A percentile compares a stretch with the other conserved stretches of the same genome.
Conservation (phyloP, 2,888 invertebrate species). For the Scrobipalpa costella region DNA sequence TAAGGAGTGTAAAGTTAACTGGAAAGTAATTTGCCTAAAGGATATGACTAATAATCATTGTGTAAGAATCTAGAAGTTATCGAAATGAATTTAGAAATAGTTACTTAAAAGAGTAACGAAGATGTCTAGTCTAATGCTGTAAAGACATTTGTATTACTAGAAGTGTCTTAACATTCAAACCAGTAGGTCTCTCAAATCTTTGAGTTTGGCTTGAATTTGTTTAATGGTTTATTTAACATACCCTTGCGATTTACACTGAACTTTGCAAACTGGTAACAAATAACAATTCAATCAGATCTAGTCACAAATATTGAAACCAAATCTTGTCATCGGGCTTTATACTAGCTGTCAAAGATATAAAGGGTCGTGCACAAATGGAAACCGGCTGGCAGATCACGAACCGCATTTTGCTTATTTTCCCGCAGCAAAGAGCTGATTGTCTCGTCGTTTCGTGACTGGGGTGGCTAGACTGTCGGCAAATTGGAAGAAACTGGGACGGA, state of each 20-base stretch:
- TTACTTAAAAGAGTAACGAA: too few species aligned
- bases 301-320: conserved; percentile 19
- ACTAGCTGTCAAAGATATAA: conserved; percentile 32
- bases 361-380: conserved; percentile 51
- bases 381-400: conserved; percentile 51
- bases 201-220: too few species aligned
- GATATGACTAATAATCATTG: not conserved
- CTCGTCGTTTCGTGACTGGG: conserved; percentile 43
- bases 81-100: not conserved
- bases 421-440: conserved; percentile 47
- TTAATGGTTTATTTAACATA: too few species aligned
- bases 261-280: too few species aligned
- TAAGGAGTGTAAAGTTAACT: conserved; percentile 17
- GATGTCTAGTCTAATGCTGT: too few species aligned
- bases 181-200: too few species aligned
- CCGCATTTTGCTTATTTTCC: conserved; percentile 55
- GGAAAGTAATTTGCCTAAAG: conserved; percentile 5
- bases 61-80: not conserved
- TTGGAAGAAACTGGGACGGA: conserved; percentile 21
- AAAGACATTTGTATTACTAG: too few species aligned
- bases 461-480: conserved; percentile 36
- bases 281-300: conserved; percentile 18
- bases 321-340: conserved; percentile 21
- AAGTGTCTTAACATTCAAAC: too few species aligned
- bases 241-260: too few species aligned